Evolutionary conservation across 2,797 vertebrate genomes (phyloP).

Genomic region (Enteromius argenteus): DNA sequence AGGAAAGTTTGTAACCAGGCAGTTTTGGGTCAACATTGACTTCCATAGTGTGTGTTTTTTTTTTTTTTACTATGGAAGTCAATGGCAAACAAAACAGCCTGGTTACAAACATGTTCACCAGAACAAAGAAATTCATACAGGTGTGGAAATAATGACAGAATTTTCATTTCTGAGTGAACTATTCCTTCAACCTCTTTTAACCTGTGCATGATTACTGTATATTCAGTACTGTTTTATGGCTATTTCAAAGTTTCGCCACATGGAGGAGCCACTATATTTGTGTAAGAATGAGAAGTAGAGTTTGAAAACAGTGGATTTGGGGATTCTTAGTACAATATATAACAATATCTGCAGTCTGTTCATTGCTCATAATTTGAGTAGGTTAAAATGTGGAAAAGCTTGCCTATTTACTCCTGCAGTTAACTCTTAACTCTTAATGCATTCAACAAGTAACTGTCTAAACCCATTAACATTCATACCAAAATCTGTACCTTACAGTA

Average conservation of each 20-base stretch:
- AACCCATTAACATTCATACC: background rate
- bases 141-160: too few relatives aligned
- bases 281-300: background rate
- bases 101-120: too few relatives aligned
- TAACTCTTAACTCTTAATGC: background rate
- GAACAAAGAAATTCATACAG: too few relatives aligned
- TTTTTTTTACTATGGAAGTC: too few relatives aligned
- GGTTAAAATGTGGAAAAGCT: background rate
- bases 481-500: background rate
- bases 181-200: background rate
- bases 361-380: background rate
- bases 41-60: too few relatives aligned
- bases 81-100: too few relatives aligned
- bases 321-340: too few relatives aligned
- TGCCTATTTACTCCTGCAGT: background rate
- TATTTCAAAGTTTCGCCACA: slow-evolving; percentile 3
- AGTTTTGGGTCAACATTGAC: too few relatives aligned
- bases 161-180: too few relatives aligned
- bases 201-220: background rate
- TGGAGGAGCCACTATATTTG: slow-evolving; percentile 26
- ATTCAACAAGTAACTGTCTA: background rate
- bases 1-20: too few relatives aligned
- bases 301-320: background rate
- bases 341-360: background rate
- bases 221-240: background rate